Evolutionary conservation across 2,888 invertebrate genomes (phyloP), one percentile per base, ranked within the genome.

Genomic region (Thera britannica): DNA sequence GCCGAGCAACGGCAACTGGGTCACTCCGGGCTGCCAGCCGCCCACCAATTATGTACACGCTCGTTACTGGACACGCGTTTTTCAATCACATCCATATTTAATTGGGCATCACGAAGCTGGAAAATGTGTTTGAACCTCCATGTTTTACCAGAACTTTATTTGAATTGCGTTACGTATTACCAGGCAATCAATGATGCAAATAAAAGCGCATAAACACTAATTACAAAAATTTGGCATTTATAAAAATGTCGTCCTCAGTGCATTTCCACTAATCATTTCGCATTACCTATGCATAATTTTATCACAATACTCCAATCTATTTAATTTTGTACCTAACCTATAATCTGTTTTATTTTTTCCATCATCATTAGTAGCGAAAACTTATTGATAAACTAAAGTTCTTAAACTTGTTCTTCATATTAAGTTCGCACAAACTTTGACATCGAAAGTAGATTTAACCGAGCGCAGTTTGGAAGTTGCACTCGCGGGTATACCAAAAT

Each of bases 71-170:
- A 93, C 93, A 93, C 93, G 93, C 93, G 93, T 93, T 93, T 93
- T 93, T 93, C 93, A 92, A 93, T 93, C 93, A 92, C 92, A 93
- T 93, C 92, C 93, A 93, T 93, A 93, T 93, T 93, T 93, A 93
- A 93, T 93, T 93, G 93, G 92, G 91, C 92, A 90, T 91, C 92
- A 88, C 88, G 86, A 89, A 86, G 87, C 92, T 89, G 89, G 86
- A 88, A 92, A 93, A 91, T 92, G 86, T 92, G 86, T 92, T 89
- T 87, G 86, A 85, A 88, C 87, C 85, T 83, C 86, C 87, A 86
- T 88, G 88, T 89, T 91, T 89, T 86, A 89, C 84, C 82, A 80
- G 83, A 85, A 85, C 84, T 89, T 86, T 83, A 83, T 87, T 85
- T 83, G 83, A 82, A 83, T 83, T 80, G 77, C 77, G 78, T 79